Percentiles rank a stretch among this genome's conserved stretches.
Evolutionary conservation across 2,113 vertebrate species (phyloP).

Genomic region (Ceratotherium simum): DNA sequence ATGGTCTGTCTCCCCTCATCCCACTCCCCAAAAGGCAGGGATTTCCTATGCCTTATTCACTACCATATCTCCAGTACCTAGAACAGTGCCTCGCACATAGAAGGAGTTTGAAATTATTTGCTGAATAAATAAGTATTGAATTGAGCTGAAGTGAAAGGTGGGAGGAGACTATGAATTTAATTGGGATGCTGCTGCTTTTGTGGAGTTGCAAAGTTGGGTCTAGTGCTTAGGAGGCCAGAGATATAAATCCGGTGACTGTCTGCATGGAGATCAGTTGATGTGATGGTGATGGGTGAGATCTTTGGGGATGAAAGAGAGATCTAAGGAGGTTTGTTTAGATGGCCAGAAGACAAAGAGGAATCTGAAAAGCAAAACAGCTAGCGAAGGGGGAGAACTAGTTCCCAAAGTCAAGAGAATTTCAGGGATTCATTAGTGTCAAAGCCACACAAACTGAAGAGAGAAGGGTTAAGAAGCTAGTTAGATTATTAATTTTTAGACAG

Average conservation of each 20-base stretch:
- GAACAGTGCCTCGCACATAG: background rate
- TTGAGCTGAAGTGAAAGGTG: background rate
- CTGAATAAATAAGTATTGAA: background rate
- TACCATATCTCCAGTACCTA: background rate
- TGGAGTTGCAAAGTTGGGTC: background rate
- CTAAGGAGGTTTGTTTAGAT: background rate
- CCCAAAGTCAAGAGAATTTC: background rate
- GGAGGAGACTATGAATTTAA: background rate
- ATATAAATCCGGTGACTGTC: background rate
- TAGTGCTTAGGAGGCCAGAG: background rate
- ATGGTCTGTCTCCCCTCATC: background rate
- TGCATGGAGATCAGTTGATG: background rate
- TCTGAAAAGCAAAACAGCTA: background rate
- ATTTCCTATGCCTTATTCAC: background rate
- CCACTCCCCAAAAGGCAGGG: background rate
- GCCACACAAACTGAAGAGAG: background rate
- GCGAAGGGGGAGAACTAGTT: background rate
- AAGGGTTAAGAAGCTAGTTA: background rate
- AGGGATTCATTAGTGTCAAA: background rate
- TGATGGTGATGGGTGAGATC: background rate
- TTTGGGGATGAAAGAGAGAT: background rate
- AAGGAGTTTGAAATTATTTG: background rate
- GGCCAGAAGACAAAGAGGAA: background rate
- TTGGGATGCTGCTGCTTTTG: background rate
- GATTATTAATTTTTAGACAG: background rate